Conservation (phyloP, 2,113 vertebrate species). For the Brienomyrus longianalis region DNA sequence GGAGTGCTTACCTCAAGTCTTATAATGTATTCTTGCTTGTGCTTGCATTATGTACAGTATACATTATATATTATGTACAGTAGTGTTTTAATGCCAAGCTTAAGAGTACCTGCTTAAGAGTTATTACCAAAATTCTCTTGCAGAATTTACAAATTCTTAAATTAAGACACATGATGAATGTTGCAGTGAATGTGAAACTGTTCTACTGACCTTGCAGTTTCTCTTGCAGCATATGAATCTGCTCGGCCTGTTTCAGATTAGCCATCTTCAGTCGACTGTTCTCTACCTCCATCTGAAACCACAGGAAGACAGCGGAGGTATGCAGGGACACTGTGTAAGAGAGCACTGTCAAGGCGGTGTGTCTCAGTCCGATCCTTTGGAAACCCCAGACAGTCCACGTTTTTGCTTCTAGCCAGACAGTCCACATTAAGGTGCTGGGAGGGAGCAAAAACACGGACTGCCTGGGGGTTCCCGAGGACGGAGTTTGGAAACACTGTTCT, state of each 20-base stretch:
- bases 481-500: background rate
- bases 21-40: background rate
- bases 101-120: background rate
- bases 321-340: background rate
- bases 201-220: conserved; percentile 67
- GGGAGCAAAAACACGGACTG: background rate
- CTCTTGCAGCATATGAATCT: conserved; percentile 73
- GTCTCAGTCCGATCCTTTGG: background rate
- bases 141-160: background rate
- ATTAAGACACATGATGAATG: background rate
- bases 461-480: background rate
- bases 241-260: conserved; percentile 72
- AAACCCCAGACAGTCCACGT: background rate
- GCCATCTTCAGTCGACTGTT: conserved; percentile 77
- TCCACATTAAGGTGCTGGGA: background rate
- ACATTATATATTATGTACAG: background rate
- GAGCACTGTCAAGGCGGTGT: background rate
- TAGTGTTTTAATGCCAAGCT: background rate
- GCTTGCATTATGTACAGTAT: background rate
- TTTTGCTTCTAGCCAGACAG: no score
- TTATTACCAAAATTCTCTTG: background rate
- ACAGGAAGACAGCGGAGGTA: conserved; percentile 12
- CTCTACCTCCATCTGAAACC: conserved; percentile 79
- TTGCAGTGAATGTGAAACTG: background rate
- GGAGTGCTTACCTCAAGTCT: background rate